Evolutionary conservation across 2,888 invertebrate genomes (phyloP), one percentile per base, ranked within the genome.

Genomic region (Apotomis capreana): DNA sequence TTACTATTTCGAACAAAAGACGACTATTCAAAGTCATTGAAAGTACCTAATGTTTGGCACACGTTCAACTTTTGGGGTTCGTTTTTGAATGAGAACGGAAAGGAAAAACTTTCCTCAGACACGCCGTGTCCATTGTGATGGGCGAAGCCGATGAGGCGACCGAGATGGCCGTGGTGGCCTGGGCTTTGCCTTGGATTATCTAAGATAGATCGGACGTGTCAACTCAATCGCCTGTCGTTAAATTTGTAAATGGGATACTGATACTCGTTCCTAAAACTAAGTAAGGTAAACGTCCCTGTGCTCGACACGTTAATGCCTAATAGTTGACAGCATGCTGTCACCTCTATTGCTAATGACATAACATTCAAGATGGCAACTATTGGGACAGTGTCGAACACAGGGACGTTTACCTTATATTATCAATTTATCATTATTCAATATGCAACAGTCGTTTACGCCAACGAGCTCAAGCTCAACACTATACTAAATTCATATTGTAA

Each of bases 221-320:
- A 9, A 46, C 44, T 63, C 71, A 58, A 72, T 72, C 68, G 51
- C 71, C 55, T 52, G 62, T 72, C 71, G 62, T 68, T 72, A 63
- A 37, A 40, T 62, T 63, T 61, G 44, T 51, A 57, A 26, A 61
- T 51, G 40, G 61, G 60, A 67, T 46, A 57, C 61, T 68, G 58
- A 72, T 72, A 58, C 52, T 62, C 37, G 57, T 58, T 51, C 44
- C 46, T 44, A 63, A 26, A 26, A 26, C 26, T 26, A 26, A 26
- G 26, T 26, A 26, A 26, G 2, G 26, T 26, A 26, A 26, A 26
- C 26, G 26, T 26, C 26, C 26, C 26, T 26, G 26, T 26, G 26
- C 26, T 26, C 26, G 26, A 26, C 26, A 26, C 26, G 26, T 26
- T 26, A 26, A 26, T 2, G 26, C 26, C 26, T 26, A 26, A 26